Conservation (phyloP, 2,113 vertebrate species). For the Rhinolophus ferrumequinum region DNA sequence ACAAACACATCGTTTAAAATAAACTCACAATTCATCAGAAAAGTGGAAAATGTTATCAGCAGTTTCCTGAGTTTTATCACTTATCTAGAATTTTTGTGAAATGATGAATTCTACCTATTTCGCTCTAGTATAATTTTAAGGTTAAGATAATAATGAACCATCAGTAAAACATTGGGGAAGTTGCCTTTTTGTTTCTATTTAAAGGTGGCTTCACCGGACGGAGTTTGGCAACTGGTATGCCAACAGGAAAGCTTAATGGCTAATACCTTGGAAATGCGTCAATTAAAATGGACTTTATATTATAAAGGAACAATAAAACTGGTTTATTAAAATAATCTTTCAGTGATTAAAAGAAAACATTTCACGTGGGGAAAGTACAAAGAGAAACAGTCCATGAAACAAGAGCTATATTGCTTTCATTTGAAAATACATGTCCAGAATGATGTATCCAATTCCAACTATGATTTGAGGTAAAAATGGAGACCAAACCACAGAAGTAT, state of each 20-base stretch:
- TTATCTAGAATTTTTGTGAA: not conserved
- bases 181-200: not conserved
- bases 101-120: not conserved
- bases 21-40: not conserved
- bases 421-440: not conserved
- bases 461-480: not conserved
- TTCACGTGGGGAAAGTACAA: not conserved
- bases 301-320: not conserved
- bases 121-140: not conserved
- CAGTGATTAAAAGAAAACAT: not conserved
- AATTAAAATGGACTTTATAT: not conserved
- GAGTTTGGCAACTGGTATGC: not conserved
- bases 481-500: constrained; percentile 32
- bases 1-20: not conserved
- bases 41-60: not conserved
- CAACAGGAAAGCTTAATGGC: not conserved
- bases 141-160: not conserved
- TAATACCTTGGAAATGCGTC: not conserved
- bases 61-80: not conserved
- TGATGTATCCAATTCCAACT: not conserved
- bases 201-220: not conserved
- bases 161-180: not conserved
- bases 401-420: not conserved
- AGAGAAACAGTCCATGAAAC: not conserved
- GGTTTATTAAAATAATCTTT: constrained; percentile 46